A percentile compares a stretch with the other conserved stretches of the same genome.
These are phyloP conservation scores for Drosophila sp. DNA, from an alignment of 1,140 invertebrate genomes.

Conservation along the genomic window DNA sequence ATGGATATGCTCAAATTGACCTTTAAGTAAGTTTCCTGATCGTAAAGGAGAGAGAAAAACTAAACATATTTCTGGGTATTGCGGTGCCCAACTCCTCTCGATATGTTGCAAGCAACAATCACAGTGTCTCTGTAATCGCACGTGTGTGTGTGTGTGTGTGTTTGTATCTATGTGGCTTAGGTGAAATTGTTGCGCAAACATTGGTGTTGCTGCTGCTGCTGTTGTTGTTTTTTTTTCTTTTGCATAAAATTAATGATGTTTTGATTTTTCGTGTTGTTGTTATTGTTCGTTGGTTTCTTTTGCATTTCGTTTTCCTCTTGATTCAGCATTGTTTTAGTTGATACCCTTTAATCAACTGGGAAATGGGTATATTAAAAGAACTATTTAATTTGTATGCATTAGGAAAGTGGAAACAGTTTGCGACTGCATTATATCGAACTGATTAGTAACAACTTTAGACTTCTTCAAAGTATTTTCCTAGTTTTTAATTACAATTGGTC, in stretches of 20 bases:
- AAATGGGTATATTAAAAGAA: not conserved
- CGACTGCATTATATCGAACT: no score
- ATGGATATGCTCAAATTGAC: constrained; percentile 70
- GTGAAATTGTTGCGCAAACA: constrained; percentile 74
- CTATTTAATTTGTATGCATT: no score
- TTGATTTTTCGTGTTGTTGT: constrained; percentile 12
- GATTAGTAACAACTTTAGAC: no score
- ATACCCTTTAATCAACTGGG: not conserved
- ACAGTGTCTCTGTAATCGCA: constrained; percentile 1
- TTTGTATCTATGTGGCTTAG: constrained; percentile 48
- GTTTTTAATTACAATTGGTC: no score
- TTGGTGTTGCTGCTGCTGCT: constrained; percentile 42
- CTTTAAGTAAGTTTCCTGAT: constrained; percentile 66
- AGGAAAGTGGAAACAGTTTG: no score
- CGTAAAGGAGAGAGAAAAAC: not conserved
- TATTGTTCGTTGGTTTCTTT: constrained; percentile 16
- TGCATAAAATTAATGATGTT: constrained; percentile 64
- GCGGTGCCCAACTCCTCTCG: constrained; percentile 14
- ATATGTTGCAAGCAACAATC: not conserved
- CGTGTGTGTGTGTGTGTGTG: constrained; percentile 19
- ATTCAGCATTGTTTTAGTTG: constrained; percentile 10
- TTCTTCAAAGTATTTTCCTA: no score
- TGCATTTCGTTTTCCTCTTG: constrained; percentile 16
- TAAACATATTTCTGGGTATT: constrained; percentile 41
- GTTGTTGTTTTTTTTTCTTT: constrained; percentile 34